These are phyloP conservation scores for Drosophila setosimentum DNA, from an alignment of 2,888 invertebrate species.

Conservation along the genomic window DNA sequence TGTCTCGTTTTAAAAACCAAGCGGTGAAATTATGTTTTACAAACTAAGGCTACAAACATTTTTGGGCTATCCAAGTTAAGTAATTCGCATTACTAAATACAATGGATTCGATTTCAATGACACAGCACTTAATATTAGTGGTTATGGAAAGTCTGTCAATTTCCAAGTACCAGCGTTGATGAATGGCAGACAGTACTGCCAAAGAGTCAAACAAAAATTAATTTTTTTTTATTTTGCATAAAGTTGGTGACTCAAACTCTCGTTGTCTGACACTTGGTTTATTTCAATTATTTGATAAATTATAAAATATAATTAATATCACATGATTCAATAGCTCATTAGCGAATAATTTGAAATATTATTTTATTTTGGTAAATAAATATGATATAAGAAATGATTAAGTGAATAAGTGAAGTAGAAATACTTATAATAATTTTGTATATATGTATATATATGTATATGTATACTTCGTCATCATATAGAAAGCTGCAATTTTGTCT, in stretches of 20 bases:
- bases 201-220: neutral
- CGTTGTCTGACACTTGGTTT: too few relatives aligned
- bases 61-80: neutral
- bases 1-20: neutral
- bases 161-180: neutral
- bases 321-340: neutral
- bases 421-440: neutral
- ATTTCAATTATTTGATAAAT: neutral
- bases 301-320: neutral
- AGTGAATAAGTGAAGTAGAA: neutral
- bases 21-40: neutral
- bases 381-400: neutral
- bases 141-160: neutral
- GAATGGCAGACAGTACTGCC: too few relatives aligned
- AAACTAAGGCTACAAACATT: neutral
- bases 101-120: neutral
- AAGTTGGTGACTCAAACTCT: neutral
- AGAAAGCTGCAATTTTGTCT: neutral
- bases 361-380: neutral
- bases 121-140: neutral
- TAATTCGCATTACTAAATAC: neutral
- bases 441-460: neutral
- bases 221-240: neutral
- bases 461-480: neutral
- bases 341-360: neutral